Evolutionary conservation across 1,140 invertebrate species (phyloP).

Genomic region (Oedothorax gibbosus): DNA sequence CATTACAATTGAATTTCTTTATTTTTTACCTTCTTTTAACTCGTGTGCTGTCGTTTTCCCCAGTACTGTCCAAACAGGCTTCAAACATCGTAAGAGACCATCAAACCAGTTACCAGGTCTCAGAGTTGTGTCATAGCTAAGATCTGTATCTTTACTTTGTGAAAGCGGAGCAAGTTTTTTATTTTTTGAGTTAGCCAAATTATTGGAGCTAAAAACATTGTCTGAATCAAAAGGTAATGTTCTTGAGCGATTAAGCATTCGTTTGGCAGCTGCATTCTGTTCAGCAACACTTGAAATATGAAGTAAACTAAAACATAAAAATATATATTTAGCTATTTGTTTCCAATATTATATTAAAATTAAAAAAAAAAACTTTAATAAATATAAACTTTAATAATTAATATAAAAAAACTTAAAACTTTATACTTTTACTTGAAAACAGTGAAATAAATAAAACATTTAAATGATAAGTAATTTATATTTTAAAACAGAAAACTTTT

Average conservation of each 20-base stretch:
- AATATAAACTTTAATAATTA: background rate
- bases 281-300: conserved; percentile 77
- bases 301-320: conserved; percentile 73
- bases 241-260: background rate
- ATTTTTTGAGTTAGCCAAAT: background rate
- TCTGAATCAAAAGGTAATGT: conserved; percentile 7
- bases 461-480: background rate
- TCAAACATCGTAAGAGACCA: conserved; percentile 85
- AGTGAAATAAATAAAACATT: background rate
- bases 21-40: conserved; percentile 44
- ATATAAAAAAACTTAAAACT: background rate
- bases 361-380: background rate
- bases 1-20: no score
- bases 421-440: background rate
- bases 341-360: background rate
- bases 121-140: conserved; percentile 47
- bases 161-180: conserved; percentile 7
- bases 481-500: background rate
- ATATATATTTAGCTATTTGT: background rate
- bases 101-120: conserved; percentile 76
- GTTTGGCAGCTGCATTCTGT: conserved; percentile 69
- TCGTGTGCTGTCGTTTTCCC: conserved; percentile 71
- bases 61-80: conserved; percentile 85
- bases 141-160: conserved; percentile 63
- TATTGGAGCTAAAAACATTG: conserved; percentile 5